These are phyloP conservation scores for Python bivittatus DNA, from an alignment of 2,113 vertebrate genomes.

Conservation along the genomic window DNA sequence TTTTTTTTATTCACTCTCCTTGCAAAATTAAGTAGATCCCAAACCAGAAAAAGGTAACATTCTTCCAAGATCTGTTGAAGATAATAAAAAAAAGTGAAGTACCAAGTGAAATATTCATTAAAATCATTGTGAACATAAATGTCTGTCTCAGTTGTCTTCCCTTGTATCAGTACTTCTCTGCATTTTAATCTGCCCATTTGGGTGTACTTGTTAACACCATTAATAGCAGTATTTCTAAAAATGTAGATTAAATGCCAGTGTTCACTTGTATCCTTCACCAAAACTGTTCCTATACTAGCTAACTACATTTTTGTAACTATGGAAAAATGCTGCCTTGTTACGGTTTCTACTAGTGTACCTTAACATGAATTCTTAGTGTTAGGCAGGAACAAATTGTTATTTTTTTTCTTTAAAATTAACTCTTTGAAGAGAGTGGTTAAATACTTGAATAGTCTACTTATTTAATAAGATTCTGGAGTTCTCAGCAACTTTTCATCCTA, in stretches of 20 bases:
- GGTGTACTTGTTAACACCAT: background rate
- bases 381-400: slow-evolving; percentile 31
- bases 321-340: slow-evolving; percentile 53
- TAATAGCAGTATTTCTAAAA: slow-evolving; percentile 38
- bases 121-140: background rate
- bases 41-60: background rate
- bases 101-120: background rate
- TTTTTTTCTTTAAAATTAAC: slow-evolving; percentile 26
- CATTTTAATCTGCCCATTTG: background rate
- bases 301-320: slow-evolving; percentile 33
- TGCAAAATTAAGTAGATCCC: background rate
- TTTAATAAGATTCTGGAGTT: slow-evolving; percentile 38
- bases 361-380: slow-evolving; percentile 45
- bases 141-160: background rate
- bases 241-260: slow-evolving; percentile 19
- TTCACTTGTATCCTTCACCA: slow-evolving; percentile 27
- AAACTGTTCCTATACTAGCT: slow-evolving; percentile 36
- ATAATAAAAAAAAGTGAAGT: background rate
- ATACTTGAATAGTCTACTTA: slow-evolving; percentile 51
- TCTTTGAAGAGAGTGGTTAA: slow-evolving; percentile 34
- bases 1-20: background rate
- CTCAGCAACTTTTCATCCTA: slow-evolving; percentile 36
- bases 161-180: slow-evolving; percentile 1
- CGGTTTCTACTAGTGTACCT: slow-evolving; percentile 49
- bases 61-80: background rate